phyloP scores from a whole-genome alignment of 2,113 vertebrate genomes.

The Eretmodus cyanostictus region DNA sequence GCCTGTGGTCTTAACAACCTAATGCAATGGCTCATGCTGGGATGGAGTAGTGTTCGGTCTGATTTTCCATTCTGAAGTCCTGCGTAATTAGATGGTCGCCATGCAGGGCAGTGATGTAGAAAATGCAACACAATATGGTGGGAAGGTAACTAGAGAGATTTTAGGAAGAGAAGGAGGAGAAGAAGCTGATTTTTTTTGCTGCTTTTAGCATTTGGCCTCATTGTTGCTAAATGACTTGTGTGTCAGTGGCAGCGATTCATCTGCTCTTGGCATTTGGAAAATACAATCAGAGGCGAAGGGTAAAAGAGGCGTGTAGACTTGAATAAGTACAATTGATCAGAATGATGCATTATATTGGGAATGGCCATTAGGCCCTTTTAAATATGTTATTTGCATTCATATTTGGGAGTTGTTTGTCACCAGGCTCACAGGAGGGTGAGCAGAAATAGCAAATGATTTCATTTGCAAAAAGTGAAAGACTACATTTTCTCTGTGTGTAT shows the following conservation, averaged over 20 bases:
- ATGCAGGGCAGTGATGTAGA: neutral
- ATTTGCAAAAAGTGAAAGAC: slow-evolving; percentile 32
- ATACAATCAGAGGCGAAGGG: slow-evolving; percentile 61
- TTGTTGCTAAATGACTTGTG: slow-evolving; percentile 59
- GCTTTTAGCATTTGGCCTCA: slow-evolving; percentile 55
- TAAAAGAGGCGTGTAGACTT: slow-evolving; percentile 50
- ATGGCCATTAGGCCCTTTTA: slow-evolving; percentile 54
- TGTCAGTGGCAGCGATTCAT: slow-evolving; percentile 38
- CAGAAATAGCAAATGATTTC: slow-evolving; percentile 44
- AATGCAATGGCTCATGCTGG: slow-evolving; percentile 15
- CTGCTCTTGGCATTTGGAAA: slow-evolving; percentile 66
- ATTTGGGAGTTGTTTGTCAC: slow-evolving; percentile 38
- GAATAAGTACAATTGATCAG: slow-evolving; percentile 66
- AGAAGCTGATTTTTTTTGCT: neutral
- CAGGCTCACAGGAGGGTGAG: slow-evolving; percentile 8
- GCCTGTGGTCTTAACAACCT: slow-evolving; percentile 4
- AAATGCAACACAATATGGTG: neutral
- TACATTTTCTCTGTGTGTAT: slow-evolving; percentile 12
- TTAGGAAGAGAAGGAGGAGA: neutral
- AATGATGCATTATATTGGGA: slow-evolving; percentile 57
- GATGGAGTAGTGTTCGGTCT: neutral
- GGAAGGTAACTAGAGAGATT: neutral
- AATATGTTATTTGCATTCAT: slow-evolving; percentile 61
- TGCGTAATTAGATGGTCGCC: slow-evolving; percentile 31
- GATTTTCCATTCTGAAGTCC: neutral